Conservation (phyloP, 1,140 invertebrate species). For the Eriosoma lanigerum region DNA sequence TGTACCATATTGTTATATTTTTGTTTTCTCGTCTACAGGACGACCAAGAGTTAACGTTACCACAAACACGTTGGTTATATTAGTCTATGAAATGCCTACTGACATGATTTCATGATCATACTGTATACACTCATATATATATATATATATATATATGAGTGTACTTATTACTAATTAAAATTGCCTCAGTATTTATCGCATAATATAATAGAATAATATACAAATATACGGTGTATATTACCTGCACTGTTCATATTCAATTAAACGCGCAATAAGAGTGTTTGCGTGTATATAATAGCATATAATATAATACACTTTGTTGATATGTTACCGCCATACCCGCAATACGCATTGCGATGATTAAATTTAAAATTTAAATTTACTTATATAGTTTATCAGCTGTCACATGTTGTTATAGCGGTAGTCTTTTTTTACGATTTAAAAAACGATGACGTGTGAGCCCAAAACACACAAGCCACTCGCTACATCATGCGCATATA, state of each 20-base stretch:
- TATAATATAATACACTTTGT: too few relatives aligned
- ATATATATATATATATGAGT: neutral
- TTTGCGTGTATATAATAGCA: neutral
- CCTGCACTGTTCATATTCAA: neutral
- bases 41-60: too few relatives aligned
- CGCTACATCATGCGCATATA: too few relatives aligned
- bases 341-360: neutral
- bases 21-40: too few relatives aligned
- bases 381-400: neutral
- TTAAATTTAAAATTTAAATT: slow-evolving; percentile 43
- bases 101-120: too few relatives aligned
- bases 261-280: neutral
- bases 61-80: too few relatives aligned
- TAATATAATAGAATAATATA: neutral
- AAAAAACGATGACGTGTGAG: slow-evolving; percentile 24
- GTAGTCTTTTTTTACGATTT: slow-evolving; percentile 30
- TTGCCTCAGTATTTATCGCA: neutral
- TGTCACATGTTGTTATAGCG: neutral
- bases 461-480: neutral
- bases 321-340: neutral
- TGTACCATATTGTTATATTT: too few relatives aligned
- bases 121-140: neutral
- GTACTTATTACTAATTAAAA: neutral
- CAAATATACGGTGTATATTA: too few relatives aligned
- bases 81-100: too few relatives aligned